These are phyloP conservation scores for Saccostrea glomerata DNA, from an alignment of 1,140 invertebrate species.

Conservation along the genomic window DNA sequence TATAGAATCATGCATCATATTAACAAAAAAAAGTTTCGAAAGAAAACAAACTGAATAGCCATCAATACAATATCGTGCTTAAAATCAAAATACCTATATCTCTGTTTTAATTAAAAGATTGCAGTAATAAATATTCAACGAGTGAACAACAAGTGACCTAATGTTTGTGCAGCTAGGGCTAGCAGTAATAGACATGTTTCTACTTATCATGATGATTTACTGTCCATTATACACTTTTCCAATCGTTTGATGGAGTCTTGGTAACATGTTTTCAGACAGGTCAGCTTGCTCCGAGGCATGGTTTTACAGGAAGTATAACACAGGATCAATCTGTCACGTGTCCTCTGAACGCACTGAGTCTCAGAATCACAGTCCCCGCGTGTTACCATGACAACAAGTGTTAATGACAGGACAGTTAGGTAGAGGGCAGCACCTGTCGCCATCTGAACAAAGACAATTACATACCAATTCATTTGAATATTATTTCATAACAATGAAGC, in stretches of 20 bases:
- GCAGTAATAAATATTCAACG: no score
- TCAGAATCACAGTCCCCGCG: neutral
- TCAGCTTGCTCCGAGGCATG: neutral
- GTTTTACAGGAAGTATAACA: neutral
- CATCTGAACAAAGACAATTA: slow-evolving; percentile 2
- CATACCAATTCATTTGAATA: no score
- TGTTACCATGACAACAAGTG: neutral
- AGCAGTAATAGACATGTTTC: neutral
- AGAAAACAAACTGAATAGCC: no score
- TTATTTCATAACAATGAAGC: no score
- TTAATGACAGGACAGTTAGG: neutral
- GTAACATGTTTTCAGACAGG: slow-evolving; percentile 10
- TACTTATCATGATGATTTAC: neutral
- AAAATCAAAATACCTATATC: no score
- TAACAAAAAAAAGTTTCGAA: no score
- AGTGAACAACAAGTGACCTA: neutral
- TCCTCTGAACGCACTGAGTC: neutral
- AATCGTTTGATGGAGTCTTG: neutral
- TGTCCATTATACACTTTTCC: neutral
- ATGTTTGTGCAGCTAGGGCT: no score
- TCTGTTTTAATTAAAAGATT: no score
- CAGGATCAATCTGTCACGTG: slow-evolving; percentile 12
- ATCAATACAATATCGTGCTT: no score
- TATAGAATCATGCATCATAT: no score
- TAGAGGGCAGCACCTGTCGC: neutral